Evolutionary conservation across 2,888 invertebrate species (phyloP).

Genomic region (Leptinotarsa juncta): DNA sequence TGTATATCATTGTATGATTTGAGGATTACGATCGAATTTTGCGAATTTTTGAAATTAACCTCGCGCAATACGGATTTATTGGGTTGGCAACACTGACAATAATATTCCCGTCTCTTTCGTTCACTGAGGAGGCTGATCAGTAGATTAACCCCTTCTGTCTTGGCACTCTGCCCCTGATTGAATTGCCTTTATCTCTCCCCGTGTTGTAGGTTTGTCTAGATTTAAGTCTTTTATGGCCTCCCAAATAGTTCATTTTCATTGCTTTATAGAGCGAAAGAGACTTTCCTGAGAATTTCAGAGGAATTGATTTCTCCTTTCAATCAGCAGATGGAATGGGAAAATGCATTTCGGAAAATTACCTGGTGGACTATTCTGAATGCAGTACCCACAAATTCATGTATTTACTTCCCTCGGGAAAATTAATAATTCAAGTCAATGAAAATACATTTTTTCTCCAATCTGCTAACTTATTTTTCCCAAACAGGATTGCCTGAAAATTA

Average conservation of each 20-base stretch:
- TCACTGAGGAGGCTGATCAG: conserved; percentile 12
- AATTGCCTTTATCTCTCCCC: conserved; percentile 25
- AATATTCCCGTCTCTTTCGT: conserved; percentile 10
- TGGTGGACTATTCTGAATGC: background rate
- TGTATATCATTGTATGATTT: too few relatives aligned
- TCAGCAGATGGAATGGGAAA: background rate
- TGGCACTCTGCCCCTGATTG: conserved; percentile 24
- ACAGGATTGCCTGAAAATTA: too few relatives aligned
- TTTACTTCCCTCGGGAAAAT: too few relatives aligned
- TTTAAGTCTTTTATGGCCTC: conserved; percentile 26
- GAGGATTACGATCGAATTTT: too few relatives aligned
- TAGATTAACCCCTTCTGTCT: conserved; percentile 29
- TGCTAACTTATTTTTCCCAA: too few relatives aligned
- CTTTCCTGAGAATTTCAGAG: background rate
- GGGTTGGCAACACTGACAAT: background rate
- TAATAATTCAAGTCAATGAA: too few relatives aligned
- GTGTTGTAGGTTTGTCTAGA: conserved; percentile 24
- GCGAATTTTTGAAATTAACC: too few relatives aligned
- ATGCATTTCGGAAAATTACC: background rate
- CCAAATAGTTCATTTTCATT: conserved; percentile 21
- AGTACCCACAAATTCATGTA: background rate
- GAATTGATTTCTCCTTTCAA: background rate
- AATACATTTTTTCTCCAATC: too few relatives aligned
- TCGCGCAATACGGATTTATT: too few relatives aligned
- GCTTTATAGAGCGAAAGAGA: background rate